A percentile compares a stretch with the other conserved stretches of the same genome.
Conservation (phyloP, 2,113 vertebrate genomes). For the Haemorhous mexicanus region DNA sequence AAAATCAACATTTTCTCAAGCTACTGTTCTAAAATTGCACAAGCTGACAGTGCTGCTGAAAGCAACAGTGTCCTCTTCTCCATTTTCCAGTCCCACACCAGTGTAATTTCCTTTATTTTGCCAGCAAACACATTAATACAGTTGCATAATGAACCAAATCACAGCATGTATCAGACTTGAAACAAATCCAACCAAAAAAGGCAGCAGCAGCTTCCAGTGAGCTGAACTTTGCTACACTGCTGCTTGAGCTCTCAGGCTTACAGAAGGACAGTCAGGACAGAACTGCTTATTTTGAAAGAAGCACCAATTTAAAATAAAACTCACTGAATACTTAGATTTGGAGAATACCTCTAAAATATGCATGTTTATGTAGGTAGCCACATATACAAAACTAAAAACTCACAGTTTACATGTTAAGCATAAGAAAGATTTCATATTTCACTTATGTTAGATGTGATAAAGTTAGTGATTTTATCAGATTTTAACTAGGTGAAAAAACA, state of each 20-base stretch:
- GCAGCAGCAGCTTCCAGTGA: neutral
- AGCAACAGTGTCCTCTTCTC: neutral
- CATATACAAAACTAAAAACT: neutral
- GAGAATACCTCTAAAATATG: neutral
- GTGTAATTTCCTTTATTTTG: neutral
- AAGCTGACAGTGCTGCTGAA: neutral
- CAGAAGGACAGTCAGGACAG: neutral
- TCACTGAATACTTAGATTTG: neutral
- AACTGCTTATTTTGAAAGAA: neutral
- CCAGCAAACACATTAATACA: neutral
- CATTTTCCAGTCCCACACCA: neutral
- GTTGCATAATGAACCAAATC: neutral
- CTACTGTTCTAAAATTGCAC: neutral
- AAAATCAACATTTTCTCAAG: neutral
- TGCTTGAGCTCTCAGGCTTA: neutral
- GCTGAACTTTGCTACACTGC: neutral
- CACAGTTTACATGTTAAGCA: neutral
- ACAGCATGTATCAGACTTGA: neutral
- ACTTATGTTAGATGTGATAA: neutral
- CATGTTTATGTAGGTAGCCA: neutral
- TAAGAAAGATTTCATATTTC: neutral
- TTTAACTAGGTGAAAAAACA: neutral
- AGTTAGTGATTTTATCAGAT: neutral
- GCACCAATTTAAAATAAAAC: neutral
- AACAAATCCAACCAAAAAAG: neutral